Evolutionary conservation across 2,888 invertebrate genomes (phyloP), one percentile per base, ranked within the genome.

Genomic region (Hyposoter didymator): DNA sequence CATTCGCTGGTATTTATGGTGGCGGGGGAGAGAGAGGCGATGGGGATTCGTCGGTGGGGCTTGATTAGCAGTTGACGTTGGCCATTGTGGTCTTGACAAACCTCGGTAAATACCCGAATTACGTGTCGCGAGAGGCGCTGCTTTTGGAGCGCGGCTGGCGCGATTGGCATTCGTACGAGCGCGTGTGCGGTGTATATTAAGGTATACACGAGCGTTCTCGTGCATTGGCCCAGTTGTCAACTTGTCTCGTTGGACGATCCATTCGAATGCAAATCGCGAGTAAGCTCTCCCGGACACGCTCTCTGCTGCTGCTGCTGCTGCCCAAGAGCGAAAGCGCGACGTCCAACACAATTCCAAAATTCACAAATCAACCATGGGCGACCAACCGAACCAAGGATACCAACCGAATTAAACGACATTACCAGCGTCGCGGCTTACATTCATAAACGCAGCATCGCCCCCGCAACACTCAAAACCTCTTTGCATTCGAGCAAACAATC

Each of bases 231-330:
- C 78, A 87, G 86, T 87, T 87, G 87, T 86, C 85, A 84, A 87
- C 67, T 78, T 88, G 87, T 88, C 88, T 81, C 82, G 73, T 80
- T 79, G 83, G 75, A 82, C 78, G 86, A 67, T 88, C 89, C 88
- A 88, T 90, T 90, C 89, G 89, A 89, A 90, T 90, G 89, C 89
- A 90, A 90, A 90, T 90, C 84, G 69, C 84, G 69, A 45, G 59
- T 67, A 17, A 70, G 49, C 39, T 64, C 52, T 12, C 75, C 75
- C 69, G 78, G 55, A 45, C 49, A 69, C 67, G 66, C 52, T 43
- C 66, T 39, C 19, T 28, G n/a, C n/a, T n/a, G n/a, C n/a, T 6
- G 39, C 39, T 39, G 39, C 39, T 39, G 39, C 7, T 39, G 39
- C 39, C 39, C 70, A 69, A 75, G 69, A 73, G 69, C 81, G 78